Evolutionary conservation across 1,140 invertebrate genomes (phyloP).

Genomic region (Drosophila serrata): DNA sequence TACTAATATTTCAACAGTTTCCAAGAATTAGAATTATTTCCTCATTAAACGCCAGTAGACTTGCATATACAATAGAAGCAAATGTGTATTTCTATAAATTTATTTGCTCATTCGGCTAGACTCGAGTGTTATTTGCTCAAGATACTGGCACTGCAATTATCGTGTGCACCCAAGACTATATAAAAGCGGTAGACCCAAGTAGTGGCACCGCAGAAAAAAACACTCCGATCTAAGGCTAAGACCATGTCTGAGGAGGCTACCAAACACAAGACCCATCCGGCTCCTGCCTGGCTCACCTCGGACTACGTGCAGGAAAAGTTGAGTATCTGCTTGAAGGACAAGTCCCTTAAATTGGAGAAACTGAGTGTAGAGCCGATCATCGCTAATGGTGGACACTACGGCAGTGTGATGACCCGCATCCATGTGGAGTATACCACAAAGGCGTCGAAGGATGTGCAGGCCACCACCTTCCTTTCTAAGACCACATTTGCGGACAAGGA

Average conservation of each 20-base stretch:
- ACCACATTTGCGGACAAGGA: slow-evolving; percentile 63
- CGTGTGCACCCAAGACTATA: neutral
- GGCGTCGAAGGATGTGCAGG: slow-evolving; percentile 4
- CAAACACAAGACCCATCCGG: slow-evolving; percentile 22
- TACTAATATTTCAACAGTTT: neutral
- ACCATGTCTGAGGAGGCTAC: slow-evolving; percentile 36
- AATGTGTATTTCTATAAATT: slow-evolving; percentile 14
- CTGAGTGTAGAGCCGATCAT: slow-evolving; percentile 52
- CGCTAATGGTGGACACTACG: slow-evolving; percentile 75
- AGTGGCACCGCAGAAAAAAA: neutral
- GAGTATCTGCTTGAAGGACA: slow-evolving; percentile 55
- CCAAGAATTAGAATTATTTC: neutral
- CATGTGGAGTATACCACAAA: slow-evolving; percentile 42
- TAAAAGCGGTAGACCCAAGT: neutral
- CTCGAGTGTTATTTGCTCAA: slow-evolving; percentile 33
- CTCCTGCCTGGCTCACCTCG: slow-evolving; percentile 66
- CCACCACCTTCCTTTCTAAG: slow-evolving; percentile 60
- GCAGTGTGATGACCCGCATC: slow-evolving; percentile 70
- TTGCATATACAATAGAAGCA: slow-evolving; percentile 1
- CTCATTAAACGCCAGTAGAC: neutral
- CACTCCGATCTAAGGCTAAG: neutral
- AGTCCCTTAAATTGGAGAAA: slow-evolving; percentile 43
- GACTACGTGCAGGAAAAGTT: slow-evolving; percentile 66
- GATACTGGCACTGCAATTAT: slow-evolving; percentile 13
- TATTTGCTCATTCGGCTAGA: slow-evolving; percentile 16